phyloP scores from a whole-genome alignment of 2,113 vertebrate genomes.

The Caranx melampygus region DNA sequence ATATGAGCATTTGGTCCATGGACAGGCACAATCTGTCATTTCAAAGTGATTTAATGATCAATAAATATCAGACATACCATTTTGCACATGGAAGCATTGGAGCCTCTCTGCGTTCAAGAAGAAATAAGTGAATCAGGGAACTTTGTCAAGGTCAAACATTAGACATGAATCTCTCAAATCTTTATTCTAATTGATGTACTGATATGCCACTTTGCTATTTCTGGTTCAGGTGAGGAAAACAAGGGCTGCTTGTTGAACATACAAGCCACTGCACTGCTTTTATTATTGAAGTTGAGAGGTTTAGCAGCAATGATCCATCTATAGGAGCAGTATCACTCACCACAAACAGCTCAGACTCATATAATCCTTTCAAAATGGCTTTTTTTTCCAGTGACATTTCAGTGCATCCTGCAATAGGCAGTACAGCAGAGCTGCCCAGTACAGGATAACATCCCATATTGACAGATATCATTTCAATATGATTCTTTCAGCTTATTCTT shows the following conservation, averaged over 20 bases:
- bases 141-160: not conserved
- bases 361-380: constrained; percentile 57
- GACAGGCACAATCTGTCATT: constrained; percentile 20
- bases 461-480: not conserved
- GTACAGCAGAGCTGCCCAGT: not conserved
- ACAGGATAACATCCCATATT: not conserved
- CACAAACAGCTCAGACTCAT: constrained; percentile 33
- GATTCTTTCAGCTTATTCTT: not conserved
- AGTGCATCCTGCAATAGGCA: not conserved
- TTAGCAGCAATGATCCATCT: constrained; percentile 22
- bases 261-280: constrained; percentile 12
- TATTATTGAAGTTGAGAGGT: constrained; percentile 5
- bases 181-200: not conserved
- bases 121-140: not conserved
- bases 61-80: constrained; percentile 8
- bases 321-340: not conserved
- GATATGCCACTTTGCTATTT: not conserved
- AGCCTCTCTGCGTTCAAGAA: not conserved
- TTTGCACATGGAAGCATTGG: not conserved
- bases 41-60: constrained; percentile 9
- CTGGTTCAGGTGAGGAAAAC: not conserved
- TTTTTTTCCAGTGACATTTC: constrained; percentile 34
- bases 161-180: not conserved
- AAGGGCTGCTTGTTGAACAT: not conserved
- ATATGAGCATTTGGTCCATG: constrained; percentile 7